Conservation (phyloP, 2,888 invertebrate genomes). For the Neoitamus cyanurus region DNA sequence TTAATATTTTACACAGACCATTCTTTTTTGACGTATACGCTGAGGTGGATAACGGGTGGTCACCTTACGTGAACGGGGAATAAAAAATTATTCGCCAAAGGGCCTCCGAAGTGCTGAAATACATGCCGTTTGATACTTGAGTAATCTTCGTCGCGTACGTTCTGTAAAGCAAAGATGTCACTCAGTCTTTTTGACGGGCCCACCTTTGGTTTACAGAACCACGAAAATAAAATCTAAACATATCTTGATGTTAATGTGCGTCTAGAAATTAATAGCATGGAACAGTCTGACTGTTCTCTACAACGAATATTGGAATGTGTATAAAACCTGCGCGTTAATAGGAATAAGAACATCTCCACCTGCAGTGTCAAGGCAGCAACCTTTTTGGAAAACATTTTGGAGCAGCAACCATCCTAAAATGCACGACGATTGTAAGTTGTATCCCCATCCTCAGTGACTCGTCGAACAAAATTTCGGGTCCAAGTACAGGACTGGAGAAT, state of each 20-base stretch:
- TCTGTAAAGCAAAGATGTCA: not conserved
- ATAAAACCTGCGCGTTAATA: not conserved
- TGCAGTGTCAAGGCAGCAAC: not conserved
- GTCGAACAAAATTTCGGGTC: not conserved
- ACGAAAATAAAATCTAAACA: not conserved
- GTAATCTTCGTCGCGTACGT: not conserved
- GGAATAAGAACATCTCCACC: not conserved
- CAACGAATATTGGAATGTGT: not conserved
- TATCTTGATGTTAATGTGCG: not conserved
- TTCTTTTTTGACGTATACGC: not conserved
- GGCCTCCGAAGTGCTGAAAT: constrained; percentile 5
- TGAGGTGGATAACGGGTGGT: not conserved
- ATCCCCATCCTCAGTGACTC: not conserved
- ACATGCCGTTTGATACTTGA: constrained; percentile 5
- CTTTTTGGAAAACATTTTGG: not conserved
- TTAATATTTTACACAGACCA: not conserved
- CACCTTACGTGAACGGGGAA: not conserved
- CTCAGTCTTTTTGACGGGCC: not conserved
- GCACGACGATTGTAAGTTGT: not conserved
- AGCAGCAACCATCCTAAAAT: not conserved
- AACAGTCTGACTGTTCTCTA: not conserved
- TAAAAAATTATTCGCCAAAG: not conserved
- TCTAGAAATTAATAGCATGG: not conserved
- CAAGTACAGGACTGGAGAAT: not conserved
- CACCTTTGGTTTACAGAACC: not conserved